A percentile compares a stretch with the other conserved stretches of the same genome.
phyloP scores from a whole-genome alignment of 2,797 vertebrate species.

The Cossypha caffra region DNA sequence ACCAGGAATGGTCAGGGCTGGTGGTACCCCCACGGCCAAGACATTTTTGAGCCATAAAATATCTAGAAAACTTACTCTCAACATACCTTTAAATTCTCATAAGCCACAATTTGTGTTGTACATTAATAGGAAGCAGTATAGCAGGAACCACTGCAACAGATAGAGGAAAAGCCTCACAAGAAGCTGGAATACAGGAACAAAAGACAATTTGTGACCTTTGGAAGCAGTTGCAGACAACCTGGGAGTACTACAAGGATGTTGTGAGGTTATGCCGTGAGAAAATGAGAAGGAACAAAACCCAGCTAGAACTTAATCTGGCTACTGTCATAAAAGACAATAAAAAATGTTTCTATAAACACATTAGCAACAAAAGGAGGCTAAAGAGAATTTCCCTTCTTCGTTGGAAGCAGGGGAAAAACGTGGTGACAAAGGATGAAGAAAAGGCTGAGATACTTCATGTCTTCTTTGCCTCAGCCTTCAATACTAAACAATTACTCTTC shows the following conservation, averaged over 20 bases:
- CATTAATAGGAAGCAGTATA: neutral
- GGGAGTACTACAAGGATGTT: neutral
- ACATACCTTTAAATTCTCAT: neutral
- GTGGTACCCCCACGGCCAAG: neutral
- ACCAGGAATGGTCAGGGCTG: neutral
- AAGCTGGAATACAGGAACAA: neutral
- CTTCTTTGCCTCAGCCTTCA: neutral
- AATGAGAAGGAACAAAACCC: neutral
- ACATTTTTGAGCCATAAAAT: neutral
- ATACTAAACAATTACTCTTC: neutral
- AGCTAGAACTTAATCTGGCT: neutral
- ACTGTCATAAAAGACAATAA: neutral
- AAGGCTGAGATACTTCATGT: neutral
- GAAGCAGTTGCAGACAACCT: neutral
- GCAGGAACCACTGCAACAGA: neutral
- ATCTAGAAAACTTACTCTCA: neutral
- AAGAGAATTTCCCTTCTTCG: neutral
- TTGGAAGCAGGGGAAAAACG: fast-evolving
- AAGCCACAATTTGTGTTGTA: neutral
- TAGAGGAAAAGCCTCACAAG: neutral
- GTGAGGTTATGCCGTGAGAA: neutral
- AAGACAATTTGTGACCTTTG: neutral
- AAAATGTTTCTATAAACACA: neutral
- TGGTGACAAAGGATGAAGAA: neutral
- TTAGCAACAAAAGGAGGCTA: neutral